Base-by-base conservation (phyloP, 35 echinoderm and acorn worm genomes). In the Apostichopus californicus region DNA sequence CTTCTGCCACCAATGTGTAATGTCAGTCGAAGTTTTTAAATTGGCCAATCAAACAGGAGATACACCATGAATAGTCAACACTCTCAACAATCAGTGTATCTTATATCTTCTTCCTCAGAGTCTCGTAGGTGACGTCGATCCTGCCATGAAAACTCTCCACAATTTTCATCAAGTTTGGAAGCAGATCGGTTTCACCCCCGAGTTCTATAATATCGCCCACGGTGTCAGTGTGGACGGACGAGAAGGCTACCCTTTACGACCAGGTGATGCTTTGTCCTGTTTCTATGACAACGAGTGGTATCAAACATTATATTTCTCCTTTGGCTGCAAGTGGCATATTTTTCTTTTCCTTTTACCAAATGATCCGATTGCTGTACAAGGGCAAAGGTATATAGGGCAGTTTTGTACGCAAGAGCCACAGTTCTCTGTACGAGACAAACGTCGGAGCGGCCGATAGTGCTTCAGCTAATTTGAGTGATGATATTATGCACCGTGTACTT, bases 101-200 rank as follows among this genome's bases (percentile, higher is more conserved):
- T 46, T 3, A 46, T 26, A 26, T 75, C 54, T 68, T 75, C 54
- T 68, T 94, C 6, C 20, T 21, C 71, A 98, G 95, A 96, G 95
- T 81, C 54, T 98, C 55, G 55, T 96, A 20, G 97, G 95, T 13
- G 92, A 98, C 60, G 92, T 94, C 21, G 97, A 98, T 94, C 91
- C 91, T 52, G 97, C 89, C 21, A 98, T 96, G 95, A 98, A 96
- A 83, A 96, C 97, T 3, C 59, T 98, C 3, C 97, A 98, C 88
- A 98, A 98, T 80, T 96, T 94, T 77, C 93, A 98, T 63, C 97
- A 98, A 78, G 97, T 98, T 5, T 98, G 97, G 97, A 78, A 91
- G 57, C 97, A 98, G 78, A 68, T 98, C 18, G 97, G 97, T 24
- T 98, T 98, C 91, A 83, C 92, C 0, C 97, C 97, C 71, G 97